A percentile compares a stretch with the other conserved stretches of the same genome.
Evolutionary conservation across 2,888 invertebrate genomes (phyloP).

Genomic region (Archips xylosteana): DNA sequence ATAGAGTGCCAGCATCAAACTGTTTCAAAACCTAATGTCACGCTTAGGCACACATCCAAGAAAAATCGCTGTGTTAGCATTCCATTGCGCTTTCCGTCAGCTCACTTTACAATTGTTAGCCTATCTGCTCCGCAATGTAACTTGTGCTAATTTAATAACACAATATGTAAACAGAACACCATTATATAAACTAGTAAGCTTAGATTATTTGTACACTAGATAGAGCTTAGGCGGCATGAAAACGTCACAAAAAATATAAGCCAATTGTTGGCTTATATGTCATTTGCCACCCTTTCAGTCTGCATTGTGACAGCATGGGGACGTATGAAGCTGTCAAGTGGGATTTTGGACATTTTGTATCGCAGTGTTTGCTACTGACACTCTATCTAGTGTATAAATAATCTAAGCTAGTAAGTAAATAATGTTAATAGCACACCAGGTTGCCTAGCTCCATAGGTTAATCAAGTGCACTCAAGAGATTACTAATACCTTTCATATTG

Average conservation of each 20-base stretch:
- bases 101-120: not conserved
- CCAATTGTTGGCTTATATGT: too few relatives aligned
- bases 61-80: not conserved
- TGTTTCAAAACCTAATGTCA: not conserved
- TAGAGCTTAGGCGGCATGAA: too few relatives aligned
- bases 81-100: not conserved
- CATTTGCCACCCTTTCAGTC: too few relatives aligned
- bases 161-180: not conserved
- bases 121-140: not conserved
- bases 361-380: too few relatives aligned
- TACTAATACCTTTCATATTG: conserved; percentile 30
- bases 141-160: not conserved
- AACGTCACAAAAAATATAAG: too few relatives aligned
- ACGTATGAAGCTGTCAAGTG: too few relatives aligned
- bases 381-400: too few relatives aligned
- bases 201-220: too few relatives aligned
- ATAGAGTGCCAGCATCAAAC: not conserved
- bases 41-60: not conserved
- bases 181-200: not conserved
- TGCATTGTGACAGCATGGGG: too few relatives aligned
- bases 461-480: conserved; percentile 41
- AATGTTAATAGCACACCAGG: not conserved
- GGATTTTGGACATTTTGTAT: too few relatives aligned
- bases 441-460: conserved; percentile 12
- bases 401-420: not conserved